Conservation (phyloP, 2,888 invertebrate species). For the Napeogenes inachia region DNA sequence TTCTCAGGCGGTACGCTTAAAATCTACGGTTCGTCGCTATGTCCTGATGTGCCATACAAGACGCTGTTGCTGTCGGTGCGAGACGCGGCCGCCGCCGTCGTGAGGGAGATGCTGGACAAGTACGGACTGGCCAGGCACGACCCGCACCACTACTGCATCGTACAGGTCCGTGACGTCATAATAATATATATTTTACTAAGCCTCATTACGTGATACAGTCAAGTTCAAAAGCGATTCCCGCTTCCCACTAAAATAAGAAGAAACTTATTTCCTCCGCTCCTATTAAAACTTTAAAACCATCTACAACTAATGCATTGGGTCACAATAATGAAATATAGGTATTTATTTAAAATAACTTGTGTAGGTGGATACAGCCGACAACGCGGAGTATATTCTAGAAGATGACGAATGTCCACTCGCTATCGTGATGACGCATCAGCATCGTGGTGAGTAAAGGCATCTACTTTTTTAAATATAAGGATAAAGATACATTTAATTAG, state of each 20-base stretch:
- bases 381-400: constrained; percentile 94
- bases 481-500: no score
- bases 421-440: constrained; percentile 93
- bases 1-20: constrained; percentile 87
- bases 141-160: constrained; percentile 93
- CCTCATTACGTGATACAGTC: no score
- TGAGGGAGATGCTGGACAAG: constrained; percentile 97
- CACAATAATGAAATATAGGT: no score
- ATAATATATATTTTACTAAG: background rate
- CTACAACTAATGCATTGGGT: no score
- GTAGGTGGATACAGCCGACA: constrained; percentile 81
- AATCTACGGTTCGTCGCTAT: constrained; percentile 97
- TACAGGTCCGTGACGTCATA: constrained; percentile 81
- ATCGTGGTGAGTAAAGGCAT: constrained; percentile 86
- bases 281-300: no score
- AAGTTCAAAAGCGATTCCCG: no score
- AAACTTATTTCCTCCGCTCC: no score
- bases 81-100: constrained; percentile 94
- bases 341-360: background rate
- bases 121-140: constrained; percentile 95
- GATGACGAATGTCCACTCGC: constrained; percentile 98
- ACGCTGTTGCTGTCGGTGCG: constrained; percentile 94
- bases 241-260: no score
- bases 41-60: constrained; percentile 98
- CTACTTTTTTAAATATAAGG: background rate